These are phyloP conservation scores for Thaleichthys pacificus DNA, from an alignment of 2,797 vertebrate species.

Conservation along the genomic window DNA sequence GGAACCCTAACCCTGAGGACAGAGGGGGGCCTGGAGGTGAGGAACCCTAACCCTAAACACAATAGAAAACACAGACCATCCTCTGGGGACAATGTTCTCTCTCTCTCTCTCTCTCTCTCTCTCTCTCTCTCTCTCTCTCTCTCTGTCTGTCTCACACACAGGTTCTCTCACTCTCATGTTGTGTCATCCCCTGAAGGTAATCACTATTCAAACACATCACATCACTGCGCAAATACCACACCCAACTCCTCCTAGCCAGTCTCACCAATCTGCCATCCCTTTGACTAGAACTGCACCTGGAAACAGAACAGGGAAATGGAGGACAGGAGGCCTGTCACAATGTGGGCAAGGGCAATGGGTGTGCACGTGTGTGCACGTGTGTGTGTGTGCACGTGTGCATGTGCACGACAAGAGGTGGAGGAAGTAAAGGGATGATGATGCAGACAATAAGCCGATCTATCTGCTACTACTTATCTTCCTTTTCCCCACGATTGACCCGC, in stretches of 20 bases:
- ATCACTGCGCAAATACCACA: conserved; percentile 57
- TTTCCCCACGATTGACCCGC: no score
- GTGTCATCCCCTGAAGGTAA: conserved; percentile 50
- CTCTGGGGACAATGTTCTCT: conserved; percentile 13
- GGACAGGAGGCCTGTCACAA: conserved; percentile 8
- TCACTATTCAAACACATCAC: conserved; percentile 66
- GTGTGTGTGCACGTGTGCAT: background rate
- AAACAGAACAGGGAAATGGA: background rate
- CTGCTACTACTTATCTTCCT: no score
- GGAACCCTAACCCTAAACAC: no score
- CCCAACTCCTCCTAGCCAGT: conserved; percentile 23
- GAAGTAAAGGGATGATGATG: conserved; percentile 33
- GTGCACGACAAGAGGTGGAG: conserved; percentile 17
- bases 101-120: background rate
- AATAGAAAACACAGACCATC: background rate
- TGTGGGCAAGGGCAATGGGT: background rate
- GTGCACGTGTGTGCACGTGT: conserved; percentile 1
- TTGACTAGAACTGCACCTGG: background rate
- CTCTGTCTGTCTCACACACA: conserved; percentile 7
- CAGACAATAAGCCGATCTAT: conserved; percentile 40
- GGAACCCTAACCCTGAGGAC: no score
- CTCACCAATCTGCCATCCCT: background rate
- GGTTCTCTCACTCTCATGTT: conserved; percentile 37
- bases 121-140: background rate
- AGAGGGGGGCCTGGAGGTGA: no score